Base-by-base conservation (phyloP, 2,113 vertebrate genomes). In the Nycticebus coucang region DNA sequence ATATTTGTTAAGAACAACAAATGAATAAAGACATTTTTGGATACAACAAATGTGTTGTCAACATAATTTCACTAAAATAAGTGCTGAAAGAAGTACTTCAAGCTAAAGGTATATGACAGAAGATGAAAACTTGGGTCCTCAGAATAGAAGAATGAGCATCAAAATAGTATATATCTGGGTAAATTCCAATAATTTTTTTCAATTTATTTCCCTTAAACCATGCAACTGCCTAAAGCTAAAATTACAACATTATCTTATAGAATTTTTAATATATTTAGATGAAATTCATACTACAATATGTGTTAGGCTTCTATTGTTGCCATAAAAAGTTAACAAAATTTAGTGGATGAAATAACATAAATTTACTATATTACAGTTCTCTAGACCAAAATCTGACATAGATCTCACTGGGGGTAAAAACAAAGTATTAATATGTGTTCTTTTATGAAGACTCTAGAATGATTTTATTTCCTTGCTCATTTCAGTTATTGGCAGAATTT, bases 1-100 rank as follows among this genome's bases (percentile, higher is more conserved):
- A 85, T 66, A 74, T 57, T 80, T 13, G 60, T 93, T 72, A 80
- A 91, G 55, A 81, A 77, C 55, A 59, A 91, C 66, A 77, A 8
- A 30, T 96, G 62, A 62, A 57, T 71, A 75, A 87, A 94, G 35
- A 78, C 4, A 82, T 86, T 71, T 78, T 96, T 79, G 18, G 8
- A 45, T 22, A 30, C 77, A 84, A 68, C 6, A 87, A 68, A 95
- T 89, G 33, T 82, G 28, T 41, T 77, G 18, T 87, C 19, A 77
- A 17, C 4, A 11, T 41, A 74, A 79, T 14, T 53, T 30, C n/a
- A 45, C 60, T 81, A 81, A 75, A 91, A 62, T 89, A 78, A 74
- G 41, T 53, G 37, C 37, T 74, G 55, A 91, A 33, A 21, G 14
- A 94, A 83, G 21, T 74, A 87, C 10, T 93, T 94, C 68, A 59